phyloP scores from a whole-genome alignment of 2,113 vertebrate genomes.

The Cricetomys ansorgei region DNA sequence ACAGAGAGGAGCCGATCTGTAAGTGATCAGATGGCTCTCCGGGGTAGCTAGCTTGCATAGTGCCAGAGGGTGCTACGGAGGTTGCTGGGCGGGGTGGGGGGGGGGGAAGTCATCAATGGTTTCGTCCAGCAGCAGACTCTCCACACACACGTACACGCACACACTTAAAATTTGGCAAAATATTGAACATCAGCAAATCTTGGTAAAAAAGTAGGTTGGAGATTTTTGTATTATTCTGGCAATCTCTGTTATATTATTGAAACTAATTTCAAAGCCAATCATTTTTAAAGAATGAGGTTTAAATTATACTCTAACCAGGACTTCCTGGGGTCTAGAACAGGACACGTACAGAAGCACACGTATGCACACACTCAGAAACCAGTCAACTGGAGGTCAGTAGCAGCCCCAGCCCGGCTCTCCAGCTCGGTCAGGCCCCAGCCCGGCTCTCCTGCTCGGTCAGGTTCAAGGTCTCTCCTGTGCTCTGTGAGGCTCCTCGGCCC shows the following conservation, averaged over 20 bases:
- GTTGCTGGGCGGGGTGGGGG: background rate
- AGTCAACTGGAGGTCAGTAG: accelerated
- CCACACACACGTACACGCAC: accelerated
- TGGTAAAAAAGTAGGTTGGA: background rate
- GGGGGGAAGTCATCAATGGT: background rate
- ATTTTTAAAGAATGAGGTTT: background rate
- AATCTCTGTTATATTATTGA: background rate
- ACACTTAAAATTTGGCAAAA: background rate
- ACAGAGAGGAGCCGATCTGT: background rate
- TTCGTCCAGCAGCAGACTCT: background rate
- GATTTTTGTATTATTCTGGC: background rate
- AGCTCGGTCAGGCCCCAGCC: too few relatives aligned
- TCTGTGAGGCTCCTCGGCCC: background rate
- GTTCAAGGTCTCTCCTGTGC: background rate
- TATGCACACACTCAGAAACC: too few relatives aligned
- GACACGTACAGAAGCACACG: too few relatives aligned
- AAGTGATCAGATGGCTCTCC: background rate
- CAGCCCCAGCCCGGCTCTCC: too few relatives aligned
- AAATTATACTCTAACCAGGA: background rate
- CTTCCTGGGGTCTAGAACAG: background rate
- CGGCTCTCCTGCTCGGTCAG: background rate
- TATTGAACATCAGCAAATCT: background rate
- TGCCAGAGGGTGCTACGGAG: background rate
- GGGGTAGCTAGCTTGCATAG: background rate
- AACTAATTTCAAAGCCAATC: background rate